Conservation (phyloP, 2,797 vertebrate genomes). For the Coregonus ussuriensis region DNA sequence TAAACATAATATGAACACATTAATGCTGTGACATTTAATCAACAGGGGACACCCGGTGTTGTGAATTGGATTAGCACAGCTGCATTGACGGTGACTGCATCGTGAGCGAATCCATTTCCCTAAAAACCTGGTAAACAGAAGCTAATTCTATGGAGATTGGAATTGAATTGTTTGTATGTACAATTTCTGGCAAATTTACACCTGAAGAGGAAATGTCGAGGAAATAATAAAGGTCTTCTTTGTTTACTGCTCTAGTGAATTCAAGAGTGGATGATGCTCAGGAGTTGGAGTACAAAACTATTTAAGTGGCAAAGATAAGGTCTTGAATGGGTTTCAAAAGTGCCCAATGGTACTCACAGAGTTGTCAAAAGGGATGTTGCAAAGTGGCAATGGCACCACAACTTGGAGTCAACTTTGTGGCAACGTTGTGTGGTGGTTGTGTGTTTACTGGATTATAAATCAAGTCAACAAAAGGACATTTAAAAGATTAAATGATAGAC, state of each 20-base stretch:
- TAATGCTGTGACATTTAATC: slow-evolving; percentile 78
- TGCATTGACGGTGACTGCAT: slow-evolving; percentile 47
- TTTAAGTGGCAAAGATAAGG: not conserved
- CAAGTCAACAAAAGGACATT: too few species aligned
- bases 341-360: too few species aligned
- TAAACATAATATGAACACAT: slow-evolving; percentile 70
- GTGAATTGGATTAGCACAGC: slow-evolving; percentile 64
- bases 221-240: not conserved
- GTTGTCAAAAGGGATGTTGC: too few species aligned
- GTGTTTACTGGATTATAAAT: too few species aligned
- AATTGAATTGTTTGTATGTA: slow-evolving; percentile 38
- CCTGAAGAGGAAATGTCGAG: not conserved
- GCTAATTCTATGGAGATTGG: slow-evolving; percentile 39
- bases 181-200: not conserved
- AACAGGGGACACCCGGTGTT: slow-evolving; percentile 61
- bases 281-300: not conserved
- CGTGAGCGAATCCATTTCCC: slow-evolving; percentile 50
- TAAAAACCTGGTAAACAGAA: slow-evolving; percentile 42
- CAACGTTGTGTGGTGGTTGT: too few species aligned
- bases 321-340: too few species aligned
- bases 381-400: too few species aligned
- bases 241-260: not conserved
- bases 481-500: too few species aligned
- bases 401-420: too few species aligned
- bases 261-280: not conserved